Evolutionary conservation across 2,888 invertebrate species (phyloP).

Genomic region (Diarsia mendica): DNA sequence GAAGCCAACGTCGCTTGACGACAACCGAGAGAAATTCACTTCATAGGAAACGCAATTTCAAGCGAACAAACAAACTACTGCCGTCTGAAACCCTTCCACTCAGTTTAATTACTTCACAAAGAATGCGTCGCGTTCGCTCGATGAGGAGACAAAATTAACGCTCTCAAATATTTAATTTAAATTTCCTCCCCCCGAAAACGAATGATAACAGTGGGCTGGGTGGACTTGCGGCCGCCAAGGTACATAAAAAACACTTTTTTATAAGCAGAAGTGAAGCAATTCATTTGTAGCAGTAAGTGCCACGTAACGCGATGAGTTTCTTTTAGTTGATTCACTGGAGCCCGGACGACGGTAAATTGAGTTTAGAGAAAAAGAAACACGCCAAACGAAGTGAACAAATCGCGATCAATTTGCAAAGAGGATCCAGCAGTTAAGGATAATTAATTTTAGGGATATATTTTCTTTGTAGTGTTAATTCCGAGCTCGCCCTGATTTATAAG

Average conservation of each 20-base stretch:
- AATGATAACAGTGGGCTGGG: constrained; percentile 86
- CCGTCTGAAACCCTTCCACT: constrained; percentile 89
- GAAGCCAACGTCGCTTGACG: constrained; percentile 75
- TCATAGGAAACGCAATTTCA: constrained; percentile 89
- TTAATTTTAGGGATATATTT: constrained; percentile 71
- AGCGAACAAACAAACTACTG: constrained; percentile 89
- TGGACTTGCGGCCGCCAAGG: constrained; percentile 77
- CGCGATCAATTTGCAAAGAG: constrained; percentile 79
- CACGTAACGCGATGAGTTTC: constrained; percentile 82
- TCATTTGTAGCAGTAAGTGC: constrained; percentile 83
- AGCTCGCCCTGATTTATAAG: constrained; percentile 57
- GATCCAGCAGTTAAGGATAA: constrained; percentile 71
- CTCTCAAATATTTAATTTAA: constrained; percentile 91
- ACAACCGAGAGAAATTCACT: constrained; percentile 83
- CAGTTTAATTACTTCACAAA: constrained; percentile 90
- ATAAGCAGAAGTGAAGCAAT: constrained; percentile 78
- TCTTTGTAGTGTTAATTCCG: constrained; percentile 57
- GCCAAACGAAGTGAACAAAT: constrained; percentile 80
- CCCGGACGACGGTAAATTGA: constrained; percentile 77
- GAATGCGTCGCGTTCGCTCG: constrained; percentile 90
- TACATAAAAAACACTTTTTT: constrained; percentile 79
- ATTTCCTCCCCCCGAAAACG: constrained; percentile 87
- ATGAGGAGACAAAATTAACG: constrained; percentile 91
- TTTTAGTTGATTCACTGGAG: constrained; percentile 80
- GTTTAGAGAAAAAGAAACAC: constrained; percentile 81